Percentiles rank a stretch among this genome's conserved stretches.
Conservation (phyloP, 2,888 invertebrate species). For the Meiosimyza platycephala region DNA sequence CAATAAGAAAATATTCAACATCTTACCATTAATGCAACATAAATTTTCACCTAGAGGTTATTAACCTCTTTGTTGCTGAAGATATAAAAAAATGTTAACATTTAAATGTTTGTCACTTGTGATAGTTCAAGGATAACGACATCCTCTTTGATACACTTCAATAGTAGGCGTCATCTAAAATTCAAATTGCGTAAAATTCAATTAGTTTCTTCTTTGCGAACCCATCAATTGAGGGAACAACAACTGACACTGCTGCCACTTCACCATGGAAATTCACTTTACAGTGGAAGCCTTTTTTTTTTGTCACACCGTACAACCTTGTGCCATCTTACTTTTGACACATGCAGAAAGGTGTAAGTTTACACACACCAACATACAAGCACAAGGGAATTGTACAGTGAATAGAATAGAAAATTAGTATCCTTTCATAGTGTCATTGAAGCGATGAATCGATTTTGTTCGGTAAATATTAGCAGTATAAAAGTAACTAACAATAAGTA, state of each 20-base stretch:
- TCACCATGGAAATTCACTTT: background rate
- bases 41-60: too few relatives aligned
- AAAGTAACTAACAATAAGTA: too few relatives aligned
- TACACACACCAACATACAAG: background rate
- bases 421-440: background rate
- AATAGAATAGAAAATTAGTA: background rate
- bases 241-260: too few relatives aligned
- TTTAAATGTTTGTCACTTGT: too few relatives aligned
- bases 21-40: too few relatives aligned
- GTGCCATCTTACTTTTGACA: conserved; percentile 3
- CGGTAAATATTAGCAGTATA: conserved; percentile 1
- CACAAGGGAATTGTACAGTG: background rate
- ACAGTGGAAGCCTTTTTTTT: background rate
- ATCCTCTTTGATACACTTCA: too few relatives aligned
- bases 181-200: conserved; percentile 19
- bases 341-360: conserved; percentile 13
- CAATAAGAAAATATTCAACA: too few relatives aligned
- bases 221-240: too few relatives aligned
- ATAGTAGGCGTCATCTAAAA: background rate
- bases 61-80: too few relatives aligned
- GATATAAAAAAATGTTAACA: too few relatives aligned
- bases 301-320: conserved; percentile 2
- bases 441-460: background rate
- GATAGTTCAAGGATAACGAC: too few relatives aligned
- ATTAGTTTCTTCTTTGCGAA: background rate